Conservation (phyloP, 2,888 invertebrate species). For the Cheilosia scutellata region DNA sequence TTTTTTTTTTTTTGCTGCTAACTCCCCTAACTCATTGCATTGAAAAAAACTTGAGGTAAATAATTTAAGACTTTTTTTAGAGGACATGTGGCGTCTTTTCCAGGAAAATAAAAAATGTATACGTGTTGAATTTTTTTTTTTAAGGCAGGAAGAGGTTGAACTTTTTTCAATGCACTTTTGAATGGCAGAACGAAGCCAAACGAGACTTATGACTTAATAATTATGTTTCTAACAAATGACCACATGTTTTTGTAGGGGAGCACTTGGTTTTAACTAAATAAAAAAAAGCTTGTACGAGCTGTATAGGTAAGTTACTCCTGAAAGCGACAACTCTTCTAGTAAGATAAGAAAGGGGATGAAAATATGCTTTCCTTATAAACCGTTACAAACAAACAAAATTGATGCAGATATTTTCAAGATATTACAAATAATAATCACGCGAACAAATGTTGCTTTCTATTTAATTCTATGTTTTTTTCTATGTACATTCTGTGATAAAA, state of each 20-base stretch:
- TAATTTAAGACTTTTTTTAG: constrained; percentile 64
- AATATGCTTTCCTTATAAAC: too few relatives aligned
- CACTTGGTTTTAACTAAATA: neutral
- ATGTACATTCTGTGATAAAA: too few relatives aligned
- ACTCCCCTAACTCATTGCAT: constrained; percentile 53
- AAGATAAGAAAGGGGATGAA: too few relatives aligned
- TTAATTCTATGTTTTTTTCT: too few relatives aligned
- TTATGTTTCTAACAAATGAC: constrained; percentile 40
- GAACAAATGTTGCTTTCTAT: too few relatives aligned
- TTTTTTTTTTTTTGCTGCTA: constrained; percentile 28
- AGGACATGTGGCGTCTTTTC: constrained; percentile 73
- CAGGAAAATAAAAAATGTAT: constrained; percentile 73
- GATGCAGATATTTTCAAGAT: too few relatives aligned
- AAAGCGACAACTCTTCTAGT: too few relatives aligned
- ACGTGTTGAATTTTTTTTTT: constrained; percentile 15
- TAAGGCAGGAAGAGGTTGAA: constrained; percentile 16
- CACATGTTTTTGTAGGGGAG: constrained; percentile 28
- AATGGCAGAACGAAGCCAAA: neutral
- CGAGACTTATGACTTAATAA: constrained; percentile 28
- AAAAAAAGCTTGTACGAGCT: too few relatives aligned
- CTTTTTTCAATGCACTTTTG: constrained; percentile 42
- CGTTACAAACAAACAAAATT: too few relatives aligned
- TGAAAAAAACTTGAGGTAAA: constrained; percentile 48
- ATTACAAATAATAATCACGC: too few relatives aligned
- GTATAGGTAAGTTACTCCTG: too few relatives aligned